Base-by-base conservation (phyloP, 2,113 vertebrate species). In the Spea bombifrons region DNA sequence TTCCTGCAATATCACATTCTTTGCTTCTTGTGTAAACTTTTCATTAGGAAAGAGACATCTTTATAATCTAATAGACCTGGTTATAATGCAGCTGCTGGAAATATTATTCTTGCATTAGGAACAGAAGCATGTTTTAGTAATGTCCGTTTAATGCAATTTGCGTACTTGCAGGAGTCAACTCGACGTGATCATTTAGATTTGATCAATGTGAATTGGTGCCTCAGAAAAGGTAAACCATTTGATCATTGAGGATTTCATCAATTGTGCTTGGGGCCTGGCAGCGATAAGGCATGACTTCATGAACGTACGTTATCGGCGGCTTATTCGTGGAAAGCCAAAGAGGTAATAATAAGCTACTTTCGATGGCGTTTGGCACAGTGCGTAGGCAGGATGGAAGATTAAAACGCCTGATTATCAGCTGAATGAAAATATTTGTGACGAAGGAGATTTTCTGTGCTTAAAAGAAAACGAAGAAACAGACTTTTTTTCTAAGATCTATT, bases 131-230 rank as follows among this genome's bases (percentile, higher is more conserved):
- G 93, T 87, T 81, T 88, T 81, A 85, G 90, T 96, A 97, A 97
- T 97, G 94, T 86, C 89, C 91, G 88, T 94, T 92, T 93, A 94
- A 91, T 91, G 88, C 81, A 84, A 93, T 93, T 92, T 91, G 87
- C 83, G 88, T 84, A 86, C 85, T 30, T 85, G 88, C 86, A 88
- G 88, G 90, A 92, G 89, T 86, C 81, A 86, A 80, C 85, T 78
- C 85, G 86, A 87, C 83, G 86, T 81, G 84, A 84, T 90, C 88
- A 85, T 88, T 91, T 87, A 84, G 86, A 87, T 87, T 74, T 88
- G 90, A 91, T 91, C 90, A 88, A 90, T 90, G 87, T 66, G 87
- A 91, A 91, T 90, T 88, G 90, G 85, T 83, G 88, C 84, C 78
- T 85, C 76, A 84, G 85, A 89, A 88, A 92, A 89, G 30, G 91